Evolutionary conservation across 2,113 vertebrate species (phyloP), one percentile per base, ranked within the genome.

Genomic region (Nothocercus julius): DNA sequence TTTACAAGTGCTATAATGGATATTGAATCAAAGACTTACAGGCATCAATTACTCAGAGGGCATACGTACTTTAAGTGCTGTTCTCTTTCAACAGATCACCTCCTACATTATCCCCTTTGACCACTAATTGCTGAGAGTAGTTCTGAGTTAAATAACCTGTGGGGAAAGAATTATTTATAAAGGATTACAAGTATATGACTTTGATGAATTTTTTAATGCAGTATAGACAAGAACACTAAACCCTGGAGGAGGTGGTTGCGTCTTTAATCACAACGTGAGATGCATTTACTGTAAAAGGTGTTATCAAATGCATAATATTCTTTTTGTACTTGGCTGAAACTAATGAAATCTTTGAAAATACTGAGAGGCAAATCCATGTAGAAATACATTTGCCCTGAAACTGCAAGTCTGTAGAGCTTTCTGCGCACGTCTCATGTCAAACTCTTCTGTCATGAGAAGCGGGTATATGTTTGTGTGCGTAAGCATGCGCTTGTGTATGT

Each of bases 131-230:
- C 56, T 78, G 56, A 77, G 82, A 70, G 85, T 49, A 89, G 63
- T 40, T 93, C 80, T 84, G 78, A 95, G 66, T 89, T 87, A 87
- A 94, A 85, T 83, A 89, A 90, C 78, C 61, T 68, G 51, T 58
- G 73, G 77, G 90, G 76, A 20, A 89, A 77, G n/a, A 92, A 82
- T 87, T 84, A 94, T 85, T 95, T 93, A 86, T 85, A 42, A 61
- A 63, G 82, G 36, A 77, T 87, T 77, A 69, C 54, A 86, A 4
- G 1, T 58, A 13, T 3, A 59, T 64, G 67, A 58, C 75, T 95
- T 91, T 34, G 76, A 94, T 89, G 59, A 27, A 36, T 78, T 86
- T 89, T 92, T 95, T 77, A 87, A 25, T 47, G 64, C 62, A 14
- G 2, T 30, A 40, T 44, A 66, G 47, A 67, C 1, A 16, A 67